Evolutionary conservation across 2,113 vertebrate species (phyloP).

Genomic region (Mormyrus iriodes): DNA sequence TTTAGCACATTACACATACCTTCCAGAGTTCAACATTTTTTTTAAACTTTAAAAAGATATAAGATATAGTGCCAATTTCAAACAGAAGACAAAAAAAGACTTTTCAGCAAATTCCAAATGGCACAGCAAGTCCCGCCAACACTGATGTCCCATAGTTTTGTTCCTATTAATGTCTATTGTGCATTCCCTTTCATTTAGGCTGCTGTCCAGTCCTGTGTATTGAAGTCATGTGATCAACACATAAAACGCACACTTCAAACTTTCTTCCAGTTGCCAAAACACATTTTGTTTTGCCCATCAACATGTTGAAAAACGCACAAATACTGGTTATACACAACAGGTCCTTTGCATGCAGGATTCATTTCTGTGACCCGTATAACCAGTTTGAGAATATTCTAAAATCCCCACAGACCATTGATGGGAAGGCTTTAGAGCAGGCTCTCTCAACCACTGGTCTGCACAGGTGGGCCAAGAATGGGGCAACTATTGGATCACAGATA

Average conservation of each 20-base stretch:
- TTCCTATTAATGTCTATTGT: not conserved
- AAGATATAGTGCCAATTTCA: not conserved
- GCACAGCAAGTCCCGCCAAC: too few species aligned
- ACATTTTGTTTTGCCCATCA: not conserved
- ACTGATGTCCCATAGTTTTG: too few species aligned
- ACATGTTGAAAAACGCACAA: not conserved
- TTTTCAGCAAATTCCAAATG: too few species aligned
- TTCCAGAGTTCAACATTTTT: not conserved
- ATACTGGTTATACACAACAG: not conserved
- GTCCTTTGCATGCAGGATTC: not conserved
- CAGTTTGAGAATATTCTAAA: not conserved
- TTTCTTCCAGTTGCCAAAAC: not conserved
- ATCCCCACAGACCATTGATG: not conserved
- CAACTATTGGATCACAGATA: not conserved
- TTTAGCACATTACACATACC: not conserved
- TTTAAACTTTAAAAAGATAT: not conserved
- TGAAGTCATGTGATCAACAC: not conserved
- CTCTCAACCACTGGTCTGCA: not conserved
- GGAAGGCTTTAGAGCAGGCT: not conserved
- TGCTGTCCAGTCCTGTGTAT: not conserved
- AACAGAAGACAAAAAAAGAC: not conserved
- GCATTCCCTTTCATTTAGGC: not conserved
- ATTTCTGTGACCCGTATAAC: not conserved
- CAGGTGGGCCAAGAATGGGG: not conserved
- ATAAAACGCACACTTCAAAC: not conserved